Evolutionary conservation across 2,113 vertebrate species (phyloP).

Genomic region (Barnardius zonarius): DNA sequence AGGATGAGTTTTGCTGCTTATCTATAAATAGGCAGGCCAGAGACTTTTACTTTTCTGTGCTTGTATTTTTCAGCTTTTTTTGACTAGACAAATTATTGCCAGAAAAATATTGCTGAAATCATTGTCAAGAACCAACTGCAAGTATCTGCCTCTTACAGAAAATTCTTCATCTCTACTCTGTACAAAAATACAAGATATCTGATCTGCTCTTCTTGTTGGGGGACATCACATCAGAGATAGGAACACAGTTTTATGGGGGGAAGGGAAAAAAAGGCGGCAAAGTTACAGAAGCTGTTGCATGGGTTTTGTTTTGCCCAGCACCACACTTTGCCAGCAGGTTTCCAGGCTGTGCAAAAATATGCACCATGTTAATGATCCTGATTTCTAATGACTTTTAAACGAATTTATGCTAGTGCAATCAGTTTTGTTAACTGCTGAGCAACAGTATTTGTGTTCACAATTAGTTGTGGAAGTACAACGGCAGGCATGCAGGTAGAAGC

Average conservation of each 20-base stretch:
- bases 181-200: background rate
- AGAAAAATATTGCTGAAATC: background rate
- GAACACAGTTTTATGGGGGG: background rate
- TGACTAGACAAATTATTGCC: background rate
- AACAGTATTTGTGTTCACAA: background rate
- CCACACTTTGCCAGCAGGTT: background rate
- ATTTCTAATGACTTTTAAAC: slow-evolving; percentile 12
- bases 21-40: background rate
- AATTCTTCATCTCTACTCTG: background rate
- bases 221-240: background rate
- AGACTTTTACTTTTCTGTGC: background rate
- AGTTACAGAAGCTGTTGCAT: background rate
- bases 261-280: background rate
- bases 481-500: background rate
- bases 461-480: background rate
- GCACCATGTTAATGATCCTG: background rate
- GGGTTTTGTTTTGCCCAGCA: background rate
- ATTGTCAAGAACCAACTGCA: background rate
- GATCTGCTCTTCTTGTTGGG: background rate
- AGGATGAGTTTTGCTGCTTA: background rate
- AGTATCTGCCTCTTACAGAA: background rate
- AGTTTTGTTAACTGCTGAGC: slow-evolving; percentile 4
- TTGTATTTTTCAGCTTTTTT: background rate
- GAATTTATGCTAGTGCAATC: background rate
- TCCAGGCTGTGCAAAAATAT: background rate